Evolutionary conservation across 2,797 vertebrate genomes (phyloP).

Genomic region (Psittacula derbiana): DNA sequence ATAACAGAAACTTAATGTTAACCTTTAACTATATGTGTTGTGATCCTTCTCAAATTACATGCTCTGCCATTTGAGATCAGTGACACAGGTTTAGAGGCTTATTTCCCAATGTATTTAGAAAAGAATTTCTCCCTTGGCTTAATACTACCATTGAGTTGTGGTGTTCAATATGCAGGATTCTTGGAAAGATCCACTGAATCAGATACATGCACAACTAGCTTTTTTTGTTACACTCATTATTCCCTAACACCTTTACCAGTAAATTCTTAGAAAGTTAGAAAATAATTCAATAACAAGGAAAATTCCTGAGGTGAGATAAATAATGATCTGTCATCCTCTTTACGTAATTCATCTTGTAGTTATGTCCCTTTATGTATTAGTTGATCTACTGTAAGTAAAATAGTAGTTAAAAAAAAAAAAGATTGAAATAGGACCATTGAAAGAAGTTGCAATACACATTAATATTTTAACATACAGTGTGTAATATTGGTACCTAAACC

Average conservation of each 20-base stretch:
- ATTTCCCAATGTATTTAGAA: not conserved
- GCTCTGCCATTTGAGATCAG: not conserved
- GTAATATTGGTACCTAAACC: not conserved
- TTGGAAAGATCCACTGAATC: slow-evolving; percentile 55
- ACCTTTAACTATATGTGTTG: not conserved
- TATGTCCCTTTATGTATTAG: slow-evolving; percentile 24
- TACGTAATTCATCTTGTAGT: slow-evolving; percentile 53
- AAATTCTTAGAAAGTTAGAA: slow-evolving; percentile 69
- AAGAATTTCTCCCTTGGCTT: not conserved
- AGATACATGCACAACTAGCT: slow-evolving; percentile 68
- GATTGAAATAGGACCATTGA: not conserved
- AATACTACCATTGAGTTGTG: not conserved
- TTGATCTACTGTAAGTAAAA: slow-evolving; percentile 7
- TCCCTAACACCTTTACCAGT: slow-evolving; percentile 76
- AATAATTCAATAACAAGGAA: slow-evolving; percentile 56
- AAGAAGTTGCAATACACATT: not conserved
- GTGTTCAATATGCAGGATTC: not conserved
- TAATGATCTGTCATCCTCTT: slow-evolving; percentile 50
- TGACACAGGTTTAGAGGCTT: not conserved
- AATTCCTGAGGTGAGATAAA: slow-evolving; percentile 50
- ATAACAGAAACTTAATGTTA: not conserved
- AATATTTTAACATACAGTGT: slow-evolving; percentile 9
- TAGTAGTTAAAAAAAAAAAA: not conserved
- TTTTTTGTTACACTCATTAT: slow-evolving; percentile 78
- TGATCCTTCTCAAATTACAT: not conserved